A percentile compares a stretch with the other conserved stretches of the same genome.
Evolutionary conservation across 2,797 vertebrate genomes (phyloP).

Genomic region (Nyctibius grandis): DNA sequence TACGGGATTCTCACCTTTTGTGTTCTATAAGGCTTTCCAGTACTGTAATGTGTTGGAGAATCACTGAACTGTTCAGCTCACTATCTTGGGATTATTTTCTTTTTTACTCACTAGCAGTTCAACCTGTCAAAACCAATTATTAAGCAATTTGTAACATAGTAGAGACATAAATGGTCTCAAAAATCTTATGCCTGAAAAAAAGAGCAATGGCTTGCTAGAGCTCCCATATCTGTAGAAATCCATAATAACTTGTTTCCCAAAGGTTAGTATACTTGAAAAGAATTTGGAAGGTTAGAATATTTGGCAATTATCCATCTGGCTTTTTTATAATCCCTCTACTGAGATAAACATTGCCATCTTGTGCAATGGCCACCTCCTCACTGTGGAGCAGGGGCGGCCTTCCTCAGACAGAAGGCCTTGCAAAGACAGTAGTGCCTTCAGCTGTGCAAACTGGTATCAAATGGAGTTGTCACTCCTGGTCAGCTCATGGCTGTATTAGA

Average conservation of each 20-base stretch:
- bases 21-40: not conserved
- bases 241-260: not conserved
- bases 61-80: slow-evolving; percentile 12
- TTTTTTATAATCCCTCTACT: not conserved
- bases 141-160: slow-evolving; percentile 23
- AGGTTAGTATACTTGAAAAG: not conserved
- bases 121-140: slow-evolving; percentile 46
- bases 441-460: not conserved
- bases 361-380: not conserved
- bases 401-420: not conserved
- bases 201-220: not conserved
- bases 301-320: not conserved
- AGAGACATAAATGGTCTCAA: slow-evolving; percentile 1
- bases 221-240: not conserved
- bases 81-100: slow-evolving; percentile 14
- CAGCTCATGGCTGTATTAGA: not conserved
- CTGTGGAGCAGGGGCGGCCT: not conserved
- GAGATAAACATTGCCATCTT: not conserved
- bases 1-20: not conserved
- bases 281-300: not conserved
- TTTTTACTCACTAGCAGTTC: slow-evolving; percentile 14
- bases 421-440: not conserved
- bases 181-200: not conserved
- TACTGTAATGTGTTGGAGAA: not conserved
- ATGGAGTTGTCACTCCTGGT: not conserved